Evolutionary conservation across 2,113 vertebrate species (phyloP).

Genomic region (Ceyx margarethae): DNA sequence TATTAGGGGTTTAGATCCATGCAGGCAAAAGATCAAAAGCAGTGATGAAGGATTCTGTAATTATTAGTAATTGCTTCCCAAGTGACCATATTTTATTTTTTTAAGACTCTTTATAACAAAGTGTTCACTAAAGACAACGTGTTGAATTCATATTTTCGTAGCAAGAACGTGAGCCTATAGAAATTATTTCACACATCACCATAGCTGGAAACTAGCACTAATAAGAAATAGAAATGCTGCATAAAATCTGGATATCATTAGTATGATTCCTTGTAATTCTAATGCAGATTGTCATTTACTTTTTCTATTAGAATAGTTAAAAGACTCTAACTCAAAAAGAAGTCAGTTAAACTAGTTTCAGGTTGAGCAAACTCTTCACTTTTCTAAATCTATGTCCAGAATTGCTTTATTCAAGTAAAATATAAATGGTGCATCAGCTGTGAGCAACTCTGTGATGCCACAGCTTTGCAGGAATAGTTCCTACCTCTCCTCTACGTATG

Average conservation of each 20-base stretch:
- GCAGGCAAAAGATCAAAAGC: slow-evolving; percentile 61
- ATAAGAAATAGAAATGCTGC: slow-evolving; percentile 21
- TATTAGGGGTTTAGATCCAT: slow-evolving; percentile 40
- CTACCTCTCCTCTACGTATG: neutral
- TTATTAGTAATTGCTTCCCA: slow-evolving; percentile 75
- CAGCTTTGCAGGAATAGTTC: neutral
- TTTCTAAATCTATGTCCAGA: neutral
- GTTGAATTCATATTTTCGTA: slow-evolving; percentile 57
- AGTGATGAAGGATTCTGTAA: slow-evolving; percentile 69
- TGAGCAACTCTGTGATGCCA: neutral
- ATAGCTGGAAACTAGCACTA: slow-evolving; percentile 48
- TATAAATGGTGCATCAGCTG: neutral
- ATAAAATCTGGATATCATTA: slow-evolving; percentile 10
- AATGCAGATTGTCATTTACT: neutral
- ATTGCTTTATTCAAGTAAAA: neutral
- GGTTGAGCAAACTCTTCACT: neutral
- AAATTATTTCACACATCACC: slow-evolving; percentile 43
- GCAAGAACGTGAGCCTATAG: slow-evolving; percentile 18
- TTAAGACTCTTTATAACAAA: slow-evolving; percentile 49
- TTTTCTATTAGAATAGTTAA: neutral
- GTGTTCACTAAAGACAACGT: slow-evolving; percentile 25
- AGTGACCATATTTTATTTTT: slow-evolving; percentile 71
- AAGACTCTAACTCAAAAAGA: neutral
- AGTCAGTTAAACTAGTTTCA: neutral
- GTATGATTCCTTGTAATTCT: neutral